Base-by-base conservation (phyloP, 1,140 invertebrate genomes). In the Muscidifurax raptorellus region DNA sequence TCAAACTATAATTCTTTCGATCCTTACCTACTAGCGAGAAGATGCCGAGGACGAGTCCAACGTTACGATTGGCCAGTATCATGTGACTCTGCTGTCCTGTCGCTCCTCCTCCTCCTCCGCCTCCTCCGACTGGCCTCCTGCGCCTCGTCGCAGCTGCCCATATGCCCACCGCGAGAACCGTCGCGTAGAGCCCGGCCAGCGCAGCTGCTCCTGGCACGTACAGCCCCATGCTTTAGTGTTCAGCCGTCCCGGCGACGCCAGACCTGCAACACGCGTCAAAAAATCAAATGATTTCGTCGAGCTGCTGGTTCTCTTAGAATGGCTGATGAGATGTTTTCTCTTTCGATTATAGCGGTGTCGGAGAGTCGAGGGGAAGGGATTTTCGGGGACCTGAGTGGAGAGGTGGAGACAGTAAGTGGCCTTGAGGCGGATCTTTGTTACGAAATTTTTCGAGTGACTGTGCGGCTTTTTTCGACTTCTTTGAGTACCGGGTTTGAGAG, bases 1-100 rank as follows among this genome's bases (percentile, higher is more conserved):
- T 52, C n/a, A n/a, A 40, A 10, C 7, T 10, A 5, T n/a, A 59
- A 59, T n/a, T 59, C 18, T 18, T n/a, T 59, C 52, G 72, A 27
- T 75, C 28, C 90, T 94, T 92, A 95, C 96, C 96, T 85, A 96
- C 96, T 92, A 97, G 96, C 4, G 96, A 96, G 88, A 96, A 96
- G 82, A 96, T 94, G 15, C 96, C 96, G n/a, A 97, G 95, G 82
- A 96, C 92, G n/a, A 96, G 92, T 3, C 96, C 96, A 86, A 97
- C 95, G 89, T 95, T 95, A 80, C 96, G 92, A 64, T 96, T 96
- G n/a, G 96, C 96, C 81, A 97, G 89, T 94, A 97, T 96, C 77
- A 74, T 80, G 78, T 91, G 89, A n/a, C 89, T 95, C 32, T 93
- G 94, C n/a, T 94, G 93, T 4, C 72, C 28, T 3, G 32, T 9